Percentiles rank a stretch among this genome's conserved stretches.
These are phyloP conservation scores for Drosophila barbarae DNA, from an alignment of 2,888 invertebrate species.

Conservation along the genomic window DNA sequence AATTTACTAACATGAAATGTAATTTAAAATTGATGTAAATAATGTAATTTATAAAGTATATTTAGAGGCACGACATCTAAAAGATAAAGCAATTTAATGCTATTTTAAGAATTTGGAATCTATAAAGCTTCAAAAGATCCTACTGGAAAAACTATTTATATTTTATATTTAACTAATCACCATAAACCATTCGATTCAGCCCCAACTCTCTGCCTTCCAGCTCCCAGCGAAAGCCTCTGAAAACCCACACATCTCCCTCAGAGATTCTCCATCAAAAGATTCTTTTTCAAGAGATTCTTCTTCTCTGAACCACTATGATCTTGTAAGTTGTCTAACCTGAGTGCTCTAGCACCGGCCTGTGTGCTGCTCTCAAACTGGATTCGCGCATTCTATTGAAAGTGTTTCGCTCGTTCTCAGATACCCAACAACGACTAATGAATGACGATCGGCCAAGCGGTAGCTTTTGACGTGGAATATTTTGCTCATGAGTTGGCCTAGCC, in stretches of 20 bases:
- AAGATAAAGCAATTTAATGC: not conserved
- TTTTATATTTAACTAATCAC: not conserved
- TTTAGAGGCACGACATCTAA: not conserved
- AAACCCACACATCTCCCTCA: slow-evolving; percentile 1
- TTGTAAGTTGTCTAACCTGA: slow-evolving; percentile 7
- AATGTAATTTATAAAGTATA: not conserved
- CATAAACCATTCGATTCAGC: not conserved
- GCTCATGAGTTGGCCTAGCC: slow-evolving; percentile 61
- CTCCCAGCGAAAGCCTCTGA: not conserved
- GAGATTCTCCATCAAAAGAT: not conserved
- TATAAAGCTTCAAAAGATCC: too few species aligned
- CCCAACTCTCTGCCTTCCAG: not conserved
- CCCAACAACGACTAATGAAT: slow-evolving; percentile 57
- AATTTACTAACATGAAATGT: not conserved
- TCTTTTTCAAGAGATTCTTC: not conserved
- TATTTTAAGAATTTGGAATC: not conserved
- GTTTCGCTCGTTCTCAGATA: slow-evolving; percentile 45
- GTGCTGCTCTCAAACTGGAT: slow-evolving; percentile 58
- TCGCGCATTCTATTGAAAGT: slow-evolving; percentile 72
- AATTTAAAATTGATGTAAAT: not conserved
- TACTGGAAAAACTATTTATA: not conserved
- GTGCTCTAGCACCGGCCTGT: slow-evolving; percentile 16
- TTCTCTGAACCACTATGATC: slow-evolving; percentile 2
- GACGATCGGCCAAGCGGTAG: slow-evolving; percentile 48
- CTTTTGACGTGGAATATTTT: slow-evolving; percentile 66